phyloP scores from a whole-genome alignment of 2,888 invertebrate species.

The Acleris literana region DNA sequence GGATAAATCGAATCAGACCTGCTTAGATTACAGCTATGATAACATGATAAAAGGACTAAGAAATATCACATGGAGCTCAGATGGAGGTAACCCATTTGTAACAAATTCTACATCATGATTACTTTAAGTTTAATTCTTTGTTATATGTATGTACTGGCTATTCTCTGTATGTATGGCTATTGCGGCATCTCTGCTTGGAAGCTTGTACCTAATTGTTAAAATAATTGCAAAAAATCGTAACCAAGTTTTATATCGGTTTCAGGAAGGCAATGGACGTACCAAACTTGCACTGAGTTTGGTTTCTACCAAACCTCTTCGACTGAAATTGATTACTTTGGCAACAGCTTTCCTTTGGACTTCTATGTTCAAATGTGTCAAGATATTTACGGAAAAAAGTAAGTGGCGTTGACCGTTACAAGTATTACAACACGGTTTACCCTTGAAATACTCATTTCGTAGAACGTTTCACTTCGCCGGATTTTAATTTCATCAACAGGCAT shows the following conservation, averaged over 20 bases:
- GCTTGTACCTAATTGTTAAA: too few relatives aligned
- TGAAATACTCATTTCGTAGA: too few relatives aligned
- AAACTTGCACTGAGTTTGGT: constrained; percentile 98
- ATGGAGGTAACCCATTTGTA: constrained; percentile 79
- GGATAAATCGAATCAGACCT: constrained; percentile 86
- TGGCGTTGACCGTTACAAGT: constrained; percentile 16
- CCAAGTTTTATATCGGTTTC: constrained; percentile 26
- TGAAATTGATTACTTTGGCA: constrained; percentile 87
- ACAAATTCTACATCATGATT: not conserved
- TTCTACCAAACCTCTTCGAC: constrained; percentile 95
- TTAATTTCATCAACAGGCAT: too few relatives aligned
- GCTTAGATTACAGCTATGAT: constrained; percentile 92
- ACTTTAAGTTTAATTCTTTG: too few relatives aligned
- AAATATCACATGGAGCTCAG: constrained; percentile 86
- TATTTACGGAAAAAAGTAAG: constrained; percentile 90
- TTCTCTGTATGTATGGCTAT: too few relatives aligned
- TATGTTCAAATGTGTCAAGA: constrained; percentile 92
- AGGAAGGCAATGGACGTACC: constrained; percentile 96
- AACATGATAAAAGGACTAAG: constrained; percentile 88
- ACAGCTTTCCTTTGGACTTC: constrained; percentile 89
- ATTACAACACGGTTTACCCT: too few relatives aligned
- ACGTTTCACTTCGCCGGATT: too few relatives aligned
- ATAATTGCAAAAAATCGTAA: too few relatives aligned
- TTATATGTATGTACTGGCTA: too few relatives aligned
- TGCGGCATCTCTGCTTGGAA: too few relatives aligned